These are phyloP conservation scores for Macrophya annulata DNA, from an alignment of 2,888 invertebrate species.

Conservation along the genomic window DNA sequence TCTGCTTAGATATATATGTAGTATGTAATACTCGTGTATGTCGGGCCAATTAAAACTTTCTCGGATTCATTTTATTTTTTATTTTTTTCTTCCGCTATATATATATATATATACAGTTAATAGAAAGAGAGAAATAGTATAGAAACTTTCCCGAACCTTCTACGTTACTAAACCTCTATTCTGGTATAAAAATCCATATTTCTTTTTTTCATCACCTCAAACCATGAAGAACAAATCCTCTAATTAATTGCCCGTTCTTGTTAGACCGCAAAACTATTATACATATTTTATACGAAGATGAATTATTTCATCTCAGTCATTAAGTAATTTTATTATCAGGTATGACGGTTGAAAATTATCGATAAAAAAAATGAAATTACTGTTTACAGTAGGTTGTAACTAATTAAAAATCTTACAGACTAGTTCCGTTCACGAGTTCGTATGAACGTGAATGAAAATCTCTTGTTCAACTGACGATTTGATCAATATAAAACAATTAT, in stretches of 20 bases:
- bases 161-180: conserved; percentile 8
- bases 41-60: conserved; percentile 45
- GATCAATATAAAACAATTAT: conserved; percentile 7
- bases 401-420: neutral
- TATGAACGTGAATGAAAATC: neutral
- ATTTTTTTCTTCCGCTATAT: neutral
- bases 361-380: neutral
- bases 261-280: no score
- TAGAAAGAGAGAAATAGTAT: neutral
- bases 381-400: neutral
- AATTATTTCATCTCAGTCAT: neutral
- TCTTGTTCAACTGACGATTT: neutral
- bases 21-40: neutral
- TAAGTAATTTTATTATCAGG: neutral
- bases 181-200: neutral
- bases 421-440: neutral
- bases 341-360: neutral
- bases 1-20: neutral
- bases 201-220: neutral
- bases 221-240: neutral
- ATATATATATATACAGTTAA: no score
- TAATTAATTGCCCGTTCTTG: neutral
- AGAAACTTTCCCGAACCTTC: neutral
- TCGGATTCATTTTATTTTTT: neutral
- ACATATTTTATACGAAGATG: neutral